phyloP scores from a whole-genome alignment of 2,888 invertebrate species.

The Pammene fasciana region DNA sequence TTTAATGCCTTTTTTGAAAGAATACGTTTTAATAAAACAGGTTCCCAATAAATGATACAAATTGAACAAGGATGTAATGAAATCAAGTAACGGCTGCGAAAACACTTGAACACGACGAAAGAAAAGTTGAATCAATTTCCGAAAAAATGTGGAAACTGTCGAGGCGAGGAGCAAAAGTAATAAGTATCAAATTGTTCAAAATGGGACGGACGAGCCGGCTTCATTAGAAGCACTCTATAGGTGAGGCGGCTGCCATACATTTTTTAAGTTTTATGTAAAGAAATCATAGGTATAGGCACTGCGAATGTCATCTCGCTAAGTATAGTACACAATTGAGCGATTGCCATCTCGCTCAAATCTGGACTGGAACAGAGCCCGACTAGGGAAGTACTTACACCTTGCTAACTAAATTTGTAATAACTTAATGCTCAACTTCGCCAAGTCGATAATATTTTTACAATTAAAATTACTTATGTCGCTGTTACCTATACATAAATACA shows the following conservation, averaged over 20 bases:
- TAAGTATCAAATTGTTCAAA: constrained; percentile 34
- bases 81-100: constrained; percentile 7
- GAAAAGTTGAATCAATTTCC: constrained; percentile 13
- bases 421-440: too few relatives aligned
- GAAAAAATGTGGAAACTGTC: constrained; percentile 5
- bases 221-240: constrained; percentile 4
- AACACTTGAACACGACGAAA: constrained; percentile 12
- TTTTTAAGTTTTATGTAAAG: background rate
- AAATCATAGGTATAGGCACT: background rate
- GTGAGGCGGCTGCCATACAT: constrained; percentile 1
- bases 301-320: too few relatives aligned
- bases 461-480: too few relatives aligned
- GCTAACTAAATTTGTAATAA: too few relatives aligned
- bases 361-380: too few relatives aligned
- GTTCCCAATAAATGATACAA: background rate
- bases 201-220: constrained; percentile 10
- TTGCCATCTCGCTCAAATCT: too few relatives aligned
- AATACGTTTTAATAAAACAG: too few relatives aligned
- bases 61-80: constrained; percentile 10
- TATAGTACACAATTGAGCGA: too few relatives aligned
- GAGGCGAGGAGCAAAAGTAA: constrained; percentile 3
- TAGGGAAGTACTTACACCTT: too few relatives aligned
- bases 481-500: too few relatives aligned
- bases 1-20: too few relatives aligned
- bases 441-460: too few relatives aligned